Conservation (phyloP, 2,113 vertebrate genomes). For the Grallaria varia region DNA sequence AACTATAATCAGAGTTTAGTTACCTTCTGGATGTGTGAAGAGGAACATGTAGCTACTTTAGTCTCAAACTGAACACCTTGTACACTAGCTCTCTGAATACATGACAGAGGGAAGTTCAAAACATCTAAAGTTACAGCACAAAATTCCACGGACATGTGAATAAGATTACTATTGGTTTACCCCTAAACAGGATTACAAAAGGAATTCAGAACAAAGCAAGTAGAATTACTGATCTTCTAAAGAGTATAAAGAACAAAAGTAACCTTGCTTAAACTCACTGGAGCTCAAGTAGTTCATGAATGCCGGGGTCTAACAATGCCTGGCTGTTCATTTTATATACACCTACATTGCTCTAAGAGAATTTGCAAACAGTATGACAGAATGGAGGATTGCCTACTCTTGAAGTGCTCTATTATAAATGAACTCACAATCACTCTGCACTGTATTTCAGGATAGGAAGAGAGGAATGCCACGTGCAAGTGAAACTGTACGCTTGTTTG, state of each 20-base stretch:
- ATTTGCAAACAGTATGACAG: conserved; percentile 6
- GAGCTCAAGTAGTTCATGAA: background rate
- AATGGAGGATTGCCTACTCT: background rate
- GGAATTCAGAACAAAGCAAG: background rate
- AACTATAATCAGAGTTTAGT: background rate
- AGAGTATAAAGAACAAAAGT: background rate
- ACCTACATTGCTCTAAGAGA: background rate
- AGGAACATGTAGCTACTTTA: background rate
- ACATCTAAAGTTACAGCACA: background rate
- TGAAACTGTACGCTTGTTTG: conserved; percentile 23
- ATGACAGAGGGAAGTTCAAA: background rate
- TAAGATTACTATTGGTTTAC: background rate
- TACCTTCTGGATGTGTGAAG: background rate
- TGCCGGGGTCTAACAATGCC: background rate
- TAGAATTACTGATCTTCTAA: background rate
- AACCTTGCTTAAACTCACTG: background rate
- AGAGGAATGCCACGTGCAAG: background rate
- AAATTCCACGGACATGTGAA: background rate
- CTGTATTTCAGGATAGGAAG: background rate
- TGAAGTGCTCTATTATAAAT: background rate
- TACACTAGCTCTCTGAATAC: background rate
- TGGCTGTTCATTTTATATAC: background rate
- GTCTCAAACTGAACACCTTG: background rate
- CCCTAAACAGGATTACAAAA: conserved; percentile 14
- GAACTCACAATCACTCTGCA: background rate